Conservation (phyloP, 2,113 vertebrate species). For the Atrichornis clamosus region DNA sequence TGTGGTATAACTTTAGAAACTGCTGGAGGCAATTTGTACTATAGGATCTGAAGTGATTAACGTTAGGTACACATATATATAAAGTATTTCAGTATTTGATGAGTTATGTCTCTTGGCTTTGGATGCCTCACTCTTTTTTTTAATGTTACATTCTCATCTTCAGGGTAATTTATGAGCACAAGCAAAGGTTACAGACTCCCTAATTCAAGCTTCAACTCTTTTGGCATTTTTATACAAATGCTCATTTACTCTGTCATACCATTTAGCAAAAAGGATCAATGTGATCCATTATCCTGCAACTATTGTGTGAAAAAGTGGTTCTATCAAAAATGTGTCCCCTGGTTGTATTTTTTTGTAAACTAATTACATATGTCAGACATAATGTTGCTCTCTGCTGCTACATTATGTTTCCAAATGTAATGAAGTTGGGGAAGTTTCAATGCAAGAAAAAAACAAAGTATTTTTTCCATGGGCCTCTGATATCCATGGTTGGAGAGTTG, state of each 20-base stretch:
- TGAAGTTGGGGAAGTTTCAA: not conserved
- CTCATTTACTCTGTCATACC: constrained; percentile 3
- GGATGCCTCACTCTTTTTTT: not conserved
- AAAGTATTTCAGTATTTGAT: not conserved
- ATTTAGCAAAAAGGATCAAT: not conserved
- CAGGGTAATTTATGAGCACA: not conserved
- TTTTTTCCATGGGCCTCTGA: not conserved
- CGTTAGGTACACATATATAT: not conserved
- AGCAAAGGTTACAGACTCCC: constrained; percentile 10
- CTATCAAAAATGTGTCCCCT: not conserved
- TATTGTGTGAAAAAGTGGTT: not conserved
- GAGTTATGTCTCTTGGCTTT: not conserved
- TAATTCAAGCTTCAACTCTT: not conserved
- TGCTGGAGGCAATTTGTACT: not conserved
- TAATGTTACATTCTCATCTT: not conserved
- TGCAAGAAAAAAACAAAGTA: not conserved
- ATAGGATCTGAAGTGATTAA: not conserved
- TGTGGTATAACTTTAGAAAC: constrained; percentile 24
- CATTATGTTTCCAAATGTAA: not conserved
- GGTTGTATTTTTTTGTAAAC: not conserved
- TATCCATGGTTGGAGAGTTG: not conserved
- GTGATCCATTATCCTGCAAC: not conserved
- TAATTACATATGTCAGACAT: not conserved
- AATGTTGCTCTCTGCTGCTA: not conserved
- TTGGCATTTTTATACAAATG: not conserved